These are phyloP conservation scores for Gallinago paraguaiae DNA, from an alignment of 2,113 vertebrate species.

Conservation along the genomic window DNA sequence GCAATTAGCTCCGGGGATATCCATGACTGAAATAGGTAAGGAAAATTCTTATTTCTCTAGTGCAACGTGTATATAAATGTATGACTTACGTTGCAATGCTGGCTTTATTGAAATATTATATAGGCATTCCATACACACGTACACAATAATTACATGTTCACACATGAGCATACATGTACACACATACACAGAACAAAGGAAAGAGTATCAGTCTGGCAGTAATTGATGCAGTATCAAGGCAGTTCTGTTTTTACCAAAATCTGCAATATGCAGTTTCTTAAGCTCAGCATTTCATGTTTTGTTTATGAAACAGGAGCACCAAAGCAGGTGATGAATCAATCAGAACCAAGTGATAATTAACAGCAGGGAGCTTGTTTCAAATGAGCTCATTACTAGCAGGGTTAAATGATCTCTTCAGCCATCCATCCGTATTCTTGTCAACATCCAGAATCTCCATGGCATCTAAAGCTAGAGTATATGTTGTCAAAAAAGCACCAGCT, in stretches of 20 bases:
- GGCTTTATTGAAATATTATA: neutral
- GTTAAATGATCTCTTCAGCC: constrained; percentile 57
- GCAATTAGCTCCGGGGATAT: constrained; percentile 88
- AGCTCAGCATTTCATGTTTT: constrained; percentile 5
- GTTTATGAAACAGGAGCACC: constrained; percentile 42
- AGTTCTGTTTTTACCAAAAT: neutral
- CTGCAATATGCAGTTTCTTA: neutral
- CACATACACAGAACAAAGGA: neutral
- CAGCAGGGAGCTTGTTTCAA: constrained; percentile 39
- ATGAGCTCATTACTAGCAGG: constrained; percentile 27
- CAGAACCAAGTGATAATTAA: constrained; percentile 59
- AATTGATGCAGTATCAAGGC: neutral
- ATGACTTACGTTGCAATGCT: neutral
- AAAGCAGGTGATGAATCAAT: constrained; percentile 42
- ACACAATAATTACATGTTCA: neutral
- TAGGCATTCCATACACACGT: neutral
- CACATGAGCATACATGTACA: neutral
- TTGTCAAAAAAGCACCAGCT: neutral
- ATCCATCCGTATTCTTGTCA: neutral
- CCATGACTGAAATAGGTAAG: constrained; percentile 96
- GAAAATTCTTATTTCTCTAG: neutral
- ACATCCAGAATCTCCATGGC: neutral
- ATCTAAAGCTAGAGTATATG: neutral
- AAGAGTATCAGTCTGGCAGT: neutral
- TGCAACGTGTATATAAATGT: neutral